Conservation (phyloP, 2,888 invertebrate species). For the Chydorus sphaericus region DNA sequence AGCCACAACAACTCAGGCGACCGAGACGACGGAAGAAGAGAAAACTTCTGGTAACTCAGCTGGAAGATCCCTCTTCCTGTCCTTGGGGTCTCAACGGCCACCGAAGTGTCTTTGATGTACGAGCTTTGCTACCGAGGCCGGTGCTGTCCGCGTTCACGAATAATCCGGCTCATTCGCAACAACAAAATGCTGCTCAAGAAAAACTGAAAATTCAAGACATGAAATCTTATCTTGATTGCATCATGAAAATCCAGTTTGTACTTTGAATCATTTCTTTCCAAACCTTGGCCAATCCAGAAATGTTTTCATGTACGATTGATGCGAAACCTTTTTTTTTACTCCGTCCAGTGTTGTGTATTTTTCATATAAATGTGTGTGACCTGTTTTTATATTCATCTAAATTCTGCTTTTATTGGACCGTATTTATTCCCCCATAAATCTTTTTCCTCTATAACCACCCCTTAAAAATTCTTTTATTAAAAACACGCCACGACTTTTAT, state of each 20-base stretch:
- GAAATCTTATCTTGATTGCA: too few species aligned
- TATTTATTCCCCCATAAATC: constrained; percentile 5
- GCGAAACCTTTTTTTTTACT: too few species aligned
- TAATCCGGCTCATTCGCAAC: background rate
- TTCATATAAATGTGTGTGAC: background rate
- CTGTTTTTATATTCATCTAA: background rate
- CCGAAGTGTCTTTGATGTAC: constrained; percentile 68
- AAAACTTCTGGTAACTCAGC: background rate
- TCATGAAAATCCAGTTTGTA: too few species aligned
- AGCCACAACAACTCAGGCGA: background rate
- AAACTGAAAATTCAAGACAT: too few species aligned
- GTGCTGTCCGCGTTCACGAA: constrained; percentile 45
- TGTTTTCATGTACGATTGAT: too few species aligned
- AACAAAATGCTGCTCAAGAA: too few species aligned
- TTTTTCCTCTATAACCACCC: background rate
- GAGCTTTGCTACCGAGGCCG: constrained; percentile 76
- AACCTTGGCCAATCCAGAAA: too few species aligned
- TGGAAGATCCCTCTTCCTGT: too few species aligned
- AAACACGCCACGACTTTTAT: background rate
- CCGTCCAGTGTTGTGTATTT: too few species aligned
- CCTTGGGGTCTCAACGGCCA: constrained; percentile 60
- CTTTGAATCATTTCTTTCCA: too few species aligned
- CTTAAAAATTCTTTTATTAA: background rate
- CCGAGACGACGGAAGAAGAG: background rate
- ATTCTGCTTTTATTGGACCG: background rate